Evolutionary conservation across 2,113 vertebrate genomes (phyloP), one percentile per base, ranked within the genome.

Genomic region (Epinephelus fuscoguttatus): DNA sequence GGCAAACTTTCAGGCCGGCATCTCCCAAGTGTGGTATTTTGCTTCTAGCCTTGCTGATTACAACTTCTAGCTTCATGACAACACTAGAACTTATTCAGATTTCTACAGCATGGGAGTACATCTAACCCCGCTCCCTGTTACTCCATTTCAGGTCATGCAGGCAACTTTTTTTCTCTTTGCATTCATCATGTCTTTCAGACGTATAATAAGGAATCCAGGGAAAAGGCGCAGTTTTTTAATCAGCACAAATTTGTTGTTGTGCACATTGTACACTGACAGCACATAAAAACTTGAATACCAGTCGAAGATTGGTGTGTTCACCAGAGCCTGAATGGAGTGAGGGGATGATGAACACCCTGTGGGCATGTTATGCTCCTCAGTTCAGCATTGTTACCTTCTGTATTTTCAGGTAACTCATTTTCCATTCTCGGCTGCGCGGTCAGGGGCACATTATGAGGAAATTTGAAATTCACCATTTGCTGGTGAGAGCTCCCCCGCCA

Each of bases 361-460:
- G 57, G 73, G 70, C 50, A 68, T 57, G 75, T 59, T 72, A 18
- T 10, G 47, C 52, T 50, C 25, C 50, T 62, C 61, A 62, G 53
- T 83, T 75, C 73, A 64, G 50, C 53, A 42, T 42, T 60, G 40
- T 57, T 84, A 75, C 30, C n/a, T 52, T 75, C 47, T 59, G 23
- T 50, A 55, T 82, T 68, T 89, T 73, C 52, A 82, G 79, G 80
- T 85, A 64, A 67, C 70, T 64, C 0, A 83, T 85, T 75, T 81
- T 40, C 53, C 23, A 33, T 27, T 27, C 52, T 59, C 21, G 3
- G 4, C 27, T 27, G 57, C 18, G 49, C 60, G 37, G 64, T 69
- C 74, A 76, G 61, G 18, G 77, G 49, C 59, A 52, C 40, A 50
- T 69, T 56, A 77, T 49, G 57, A 80, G 57, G 66, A 70, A 27